Conservation (phyloP, 2,888 invertebrate species). For the Phlogophora meticulosa region DNA sequence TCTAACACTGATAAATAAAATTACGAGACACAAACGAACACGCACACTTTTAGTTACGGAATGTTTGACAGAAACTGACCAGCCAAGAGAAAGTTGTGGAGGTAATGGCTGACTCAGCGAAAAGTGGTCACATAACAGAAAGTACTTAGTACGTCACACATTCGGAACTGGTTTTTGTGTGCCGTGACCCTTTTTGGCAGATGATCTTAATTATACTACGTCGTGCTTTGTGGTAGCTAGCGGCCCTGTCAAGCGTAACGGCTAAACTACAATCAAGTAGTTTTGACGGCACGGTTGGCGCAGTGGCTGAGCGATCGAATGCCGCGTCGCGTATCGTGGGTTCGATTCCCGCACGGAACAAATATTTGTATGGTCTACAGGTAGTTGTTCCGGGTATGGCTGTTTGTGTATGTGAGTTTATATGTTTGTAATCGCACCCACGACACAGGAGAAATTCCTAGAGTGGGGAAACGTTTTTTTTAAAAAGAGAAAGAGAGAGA, state of each 20-base stretch:
- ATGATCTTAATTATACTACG: conserved; percentile 12
- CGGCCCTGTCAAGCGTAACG: background rate
- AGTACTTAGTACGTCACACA: conserved; percentile 50
- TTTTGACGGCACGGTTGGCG: background rate
- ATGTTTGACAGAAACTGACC: conserved; percentile 60
- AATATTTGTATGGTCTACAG: too few relatives aligned
- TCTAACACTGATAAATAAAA: background rate
- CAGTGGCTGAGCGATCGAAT: too few relatives aligned
- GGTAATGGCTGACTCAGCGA: conserved; percentile 49
- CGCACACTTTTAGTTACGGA: conserved; percentile 47
- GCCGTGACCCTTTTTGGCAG: conserved; percentile 42
- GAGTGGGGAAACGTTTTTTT: too few relatives aligned
- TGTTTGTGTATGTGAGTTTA: too few relatives aligned
- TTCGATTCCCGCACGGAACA: too few relatives aligned
- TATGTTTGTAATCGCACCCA: too few relatives aligned
- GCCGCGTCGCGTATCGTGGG: too few relatives aligned
- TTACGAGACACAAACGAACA: conserved; percentile 32
- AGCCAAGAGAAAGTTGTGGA: conserved; percentile 68
- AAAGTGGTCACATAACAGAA: conserved; percentile 51
- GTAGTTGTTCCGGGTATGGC: too few relatives aligned
- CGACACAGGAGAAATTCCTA: too few relatives aligned
- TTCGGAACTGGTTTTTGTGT: conserved; percentile 34
- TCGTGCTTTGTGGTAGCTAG: background rate
- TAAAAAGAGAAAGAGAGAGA: too few relatives aligned
- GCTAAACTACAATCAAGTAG: background rate